These are phyloP conservation scores for Alitta virens DNA, from an alignment of 2,888 invertebrate genomes.

Conservation along the genomic window DNA sequence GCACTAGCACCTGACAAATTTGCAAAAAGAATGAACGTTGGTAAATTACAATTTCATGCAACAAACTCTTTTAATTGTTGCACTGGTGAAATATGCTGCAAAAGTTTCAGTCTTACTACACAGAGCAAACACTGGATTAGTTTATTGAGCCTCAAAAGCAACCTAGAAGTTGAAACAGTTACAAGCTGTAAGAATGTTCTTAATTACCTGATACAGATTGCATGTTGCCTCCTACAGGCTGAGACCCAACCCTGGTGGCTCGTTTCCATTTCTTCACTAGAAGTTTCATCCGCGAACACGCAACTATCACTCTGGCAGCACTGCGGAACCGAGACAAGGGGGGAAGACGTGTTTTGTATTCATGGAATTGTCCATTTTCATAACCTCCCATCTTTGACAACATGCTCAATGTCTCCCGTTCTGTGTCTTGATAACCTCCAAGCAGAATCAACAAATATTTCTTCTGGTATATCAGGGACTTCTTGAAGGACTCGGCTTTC, in stretches of 20 bases:
- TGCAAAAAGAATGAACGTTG: too few species aligned
- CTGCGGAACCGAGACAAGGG: conserved; percentile 24
- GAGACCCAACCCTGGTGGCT: conserved; percentile 20
- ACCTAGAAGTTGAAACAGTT: too few species aligned
- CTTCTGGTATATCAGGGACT: conserved; percentile 88
- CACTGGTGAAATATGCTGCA: too few species aligned
- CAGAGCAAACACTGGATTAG: too few species aligned
- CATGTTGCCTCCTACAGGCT: conserved; percentile 11
- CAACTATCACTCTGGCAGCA: conserved; percentile 25
- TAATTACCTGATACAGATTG: not conserved
- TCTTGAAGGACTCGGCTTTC: conserved; percentile 79
- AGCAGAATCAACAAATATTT: conserved; percentile 76
- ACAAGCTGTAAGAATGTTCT: not conserved
- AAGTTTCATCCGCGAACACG: conserved; percentile 26
- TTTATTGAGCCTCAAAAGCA: too few species aligned
- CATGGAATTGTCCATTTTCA: not conserved
- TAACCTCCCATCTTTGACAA: conserved; percentile 56
- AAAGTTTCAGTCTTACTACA: too few species aligned
- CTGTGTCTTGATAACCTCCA: conserved; percentile 62
- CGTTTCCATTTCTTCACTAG: conserved; percentile 31
- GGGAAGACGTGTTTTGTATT: not conserved
- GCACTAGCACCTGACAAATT: conserved; percentile 1
- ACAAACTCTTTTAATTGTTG: too few species aligned
- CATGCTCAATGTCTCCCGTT: conserved; percentile 59
- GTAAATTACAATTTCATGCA: too few species aligned